phyloP scores from a whole-genome alignment of 35 echinoderm and acorn worm genomes.

The Heliocidaris tuberculata region DNA sequence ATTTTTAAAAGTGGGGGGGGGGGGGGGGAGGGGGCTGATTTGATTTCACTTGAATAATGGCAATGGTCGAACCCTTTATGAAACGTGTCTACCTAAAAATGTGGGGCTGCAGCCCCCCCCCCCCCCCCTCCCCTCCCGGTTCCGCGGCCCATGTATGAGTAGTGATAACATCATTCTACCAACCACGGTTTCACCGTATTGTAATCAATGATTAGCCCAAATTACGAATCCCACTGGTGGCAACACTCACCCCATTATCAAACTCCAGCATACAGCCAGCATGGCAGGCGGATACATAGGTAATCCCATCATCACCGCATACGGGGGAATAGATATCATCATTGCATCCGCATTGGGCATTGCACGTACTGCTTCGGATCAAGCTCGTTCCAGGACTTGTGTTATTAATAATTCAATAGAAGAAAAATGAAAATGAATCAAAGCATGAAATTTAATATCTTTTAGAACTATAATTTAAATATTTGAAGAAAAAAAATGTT shows the following conservation, averaged over 20 bases:
- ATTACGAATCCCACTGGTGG: background rate
- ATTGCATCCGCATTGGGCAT: constrained; percentile 46
- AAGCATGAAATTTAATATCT: background rate
- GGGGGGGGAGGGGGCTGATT: too few species aligned
- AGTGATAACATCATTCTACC: too few species aligned
- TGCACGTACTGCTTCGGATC: constrained; percentile 50
- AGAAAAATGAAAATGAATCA: background rate
- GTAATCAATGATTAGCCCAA: too few species aligned
- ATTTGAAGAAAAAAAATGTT: too few species aligned
- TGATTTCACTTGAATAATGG: too few species aligned
- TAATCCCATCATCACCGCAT: constrained; percentile 59
- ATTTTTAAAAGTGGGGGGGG: too few species aligned
- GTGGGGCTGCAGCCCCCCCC: too few species aligned
- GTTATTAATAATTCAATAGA: background rate
- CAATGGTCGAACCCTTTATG: too few species aligned
- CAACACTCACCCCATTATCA: constrained; percentile 42
- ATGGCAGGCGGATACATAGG: constrained; percentile 71
- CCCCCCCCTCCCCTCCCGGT: too few species aligned
- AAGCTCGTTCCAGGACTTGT: background rate
- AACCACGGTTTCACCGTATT: too few species aligned
- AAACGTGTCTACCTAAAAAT: too few species aligned
- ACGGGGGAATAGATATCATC: constrained; percentile 39
- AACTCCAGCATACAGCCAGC: constrained; percentile 65
- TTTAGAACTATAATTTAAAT: background rate
- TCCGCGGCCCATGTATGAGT: too few species aligned